Evolutionary conservation across 2,888 invertebrate species (phyloP).

Genomic region (Aromia moschata): DNA sequence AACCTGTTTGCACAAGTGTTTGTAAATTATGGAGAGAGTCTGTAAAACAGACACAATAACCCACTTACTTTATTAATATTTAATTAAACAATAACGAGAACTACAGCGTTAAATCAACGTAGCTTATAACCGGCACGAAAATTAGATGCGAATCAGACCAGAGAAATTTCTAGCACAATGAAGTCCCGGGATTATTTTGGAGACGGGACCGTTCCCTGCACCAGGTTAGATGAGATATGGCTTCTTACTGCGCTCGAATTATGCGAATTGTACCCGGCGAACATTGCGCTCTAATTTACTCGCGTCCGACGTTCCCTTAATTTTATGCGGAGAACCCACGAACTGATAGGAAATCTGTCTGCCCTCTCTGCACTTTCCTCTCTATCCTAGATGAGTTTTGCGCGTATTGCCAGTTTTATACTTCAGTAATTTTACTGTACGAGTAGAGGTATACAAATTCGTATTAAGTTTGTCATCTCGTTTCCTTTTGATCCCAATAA

Average conservation of each 20-base stretch:
- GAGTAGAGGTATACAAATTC: too few relatives aligned
- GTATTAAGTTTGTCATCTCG: too few relatives aligned
- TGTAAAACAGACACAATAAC: neutral
- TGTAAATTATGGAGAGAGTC: too few relatives aligned
- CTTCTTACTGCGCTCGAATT: conserved; percentile 3
- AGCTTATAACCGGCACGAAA: neutral
- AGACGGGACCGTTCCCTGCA: neutral
- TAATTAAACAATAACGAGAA: neutral
- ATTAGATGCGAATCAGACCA: conserved; percentile 2
- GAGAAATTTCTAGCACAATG: conserved; percentile 6
- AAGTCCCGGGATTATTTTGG: conserved; percentile 12
- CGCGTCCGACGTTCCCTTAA: neutral
- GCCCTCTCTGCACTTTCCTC: too few relatives aligned
- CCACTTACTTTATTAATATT: neutral
- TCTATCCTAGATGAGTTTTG: too few relatives aligned
- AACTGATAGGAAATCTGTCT: conserved; percentile 1
- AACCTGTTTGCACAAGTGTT: too few relatives aligned
- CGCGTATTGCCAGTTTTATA: too few relatives aligned
- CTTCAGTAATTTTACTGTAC: too few relatives aligned
- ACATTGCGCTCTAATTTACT: neutral
- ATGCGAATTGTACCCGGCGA: neutral
- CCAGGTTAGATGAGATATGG: conserved; percentile 9
- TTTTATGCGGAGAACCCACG: neutral
- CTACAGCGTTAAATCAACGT: neutral
- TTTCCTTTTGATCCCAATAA: too few relatives aligned